Conservation (phyloP, 2,888 invertebrate species). For the Globia sparganii region DNA sequence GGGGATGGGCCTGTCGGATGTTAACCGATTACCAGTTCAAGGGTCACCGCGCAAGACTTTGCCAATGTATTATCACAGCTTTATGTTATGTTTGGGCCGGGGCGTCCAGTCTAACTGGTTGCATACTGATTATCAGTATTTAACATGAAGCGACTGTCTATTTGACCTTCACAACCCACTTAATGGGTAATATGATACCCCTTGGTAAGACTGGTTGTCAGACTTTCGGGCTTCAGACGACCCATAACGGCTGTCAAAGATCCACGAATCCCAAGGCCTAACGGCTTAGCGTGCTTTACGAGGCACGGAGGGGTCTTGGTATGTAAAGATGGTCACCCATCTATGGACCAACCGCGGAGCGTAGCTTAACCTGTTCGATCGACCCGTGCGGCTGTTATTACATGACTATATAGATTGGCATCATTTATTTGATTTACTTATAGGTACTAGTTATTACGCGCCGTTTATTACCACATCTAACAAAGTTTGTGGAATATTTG, state of each 20-base stretch:
- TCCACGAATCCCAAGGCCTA: no score
- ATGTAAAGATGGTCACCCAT: neutral
- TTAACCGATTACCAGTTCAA: constrained; percentile 52
- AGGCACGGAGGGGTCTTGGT: neutral
- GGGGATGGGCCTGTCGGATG: constrained; percentile 49
- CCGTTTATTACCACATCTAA: constrained; percentile 43
- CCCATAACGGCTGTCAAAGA: no score
- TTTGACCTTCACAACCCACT: neutral
- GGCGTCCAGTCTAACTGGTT: neutral
- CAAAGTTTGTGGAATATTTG: constrained; percentile 35
- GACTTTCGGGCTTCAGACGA: no score
- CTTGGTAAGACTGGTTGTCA: no score
- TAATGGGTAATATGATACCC: neutral
- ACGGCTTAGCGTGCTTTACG: no score
- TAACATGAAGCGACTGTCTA: neutral
- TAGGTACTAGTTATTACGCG: constrained; percentile 31
- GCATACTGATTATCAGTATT: neutral
- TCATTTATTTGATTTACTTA: constrained; percentile 29
- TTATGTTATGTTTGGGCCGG: neutral
- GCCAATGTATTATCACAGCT: constrained; percentile 23
- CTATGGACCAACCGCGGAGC: neutral
- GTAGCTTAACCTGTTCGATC: neutral
- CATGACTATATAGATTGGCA: constrained; percentile 31
- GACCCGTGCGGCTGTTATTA: neutral
- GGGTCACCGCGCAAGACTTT: constrained; percentile 42